Evolutionary conservation across 2,113 vertebrate genomes (phyloP).

Genomic region (Syngnathus typhle): DNA sequence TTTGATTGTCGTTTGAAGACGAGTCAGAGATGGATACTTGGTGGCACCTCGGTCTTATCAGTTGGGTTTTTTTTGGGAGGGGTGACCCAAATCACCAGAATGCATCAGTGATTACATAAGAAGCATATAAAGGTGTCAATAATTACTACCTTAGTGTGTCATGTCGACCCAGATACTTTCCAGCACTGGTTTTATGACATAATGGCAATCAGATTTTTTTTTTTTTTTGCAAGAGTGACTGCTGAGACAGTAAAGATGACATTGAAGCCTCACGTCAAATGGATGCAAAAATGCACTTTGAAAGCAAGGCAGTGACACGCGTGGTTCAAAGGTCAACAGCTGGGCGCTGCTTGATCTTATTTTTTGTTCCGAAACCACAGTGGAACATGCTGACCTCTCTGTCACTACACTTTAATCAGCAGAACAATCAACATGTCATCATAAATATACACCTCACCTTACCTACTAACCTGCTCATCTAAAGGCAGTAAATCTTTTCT

Average conservation of each 20-base stretch:
- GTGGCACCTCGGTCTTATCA: not conserved
- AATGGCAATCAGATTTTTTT: too few species aligned
- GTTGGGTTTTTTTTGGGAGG: not conserved
- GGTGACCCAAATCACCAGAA: not conserved
- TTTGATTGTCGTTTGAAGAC: not conserved
- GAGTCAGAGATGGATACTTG: not conserved
- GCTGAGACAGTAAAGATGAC: too few species aligned
- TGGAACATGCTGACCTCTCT: constrained; percentile 9
- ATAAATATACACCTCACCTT: too few species aligned
- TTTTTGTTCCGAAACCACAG: constrained; percentile 6
- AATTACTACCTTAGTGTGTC: not conserved
- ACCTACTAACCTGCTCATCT: too few species aligned
- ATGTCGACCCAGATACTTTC: not conserved
- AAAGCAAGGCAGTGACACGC: not conserved
- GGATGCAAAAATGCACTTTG: constrained; percentile 1
- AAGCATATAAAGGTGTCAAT: not conserved
- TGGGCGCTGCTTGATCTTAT: not conserved
- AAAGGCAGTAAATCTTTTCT: too few species aligned
- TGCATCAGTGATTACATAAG: not conserved
- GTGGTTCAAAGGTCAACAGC: constrained; percentile 16
- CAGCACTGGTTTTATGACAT: too few species aligned
- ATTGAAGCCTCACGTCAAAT: not conserved
- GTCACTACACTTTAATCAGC: constrained; percentile 5
- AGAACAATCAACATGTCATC: constrained; percentile 15
- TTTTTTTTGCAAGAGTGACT: too few species aligned